Evolutionary conservation across 1,140 invertebrate genomes (phyloP), one percentile per base, ranked within the genome.

Genomic region (Neodiprion virginianus): DNA sequence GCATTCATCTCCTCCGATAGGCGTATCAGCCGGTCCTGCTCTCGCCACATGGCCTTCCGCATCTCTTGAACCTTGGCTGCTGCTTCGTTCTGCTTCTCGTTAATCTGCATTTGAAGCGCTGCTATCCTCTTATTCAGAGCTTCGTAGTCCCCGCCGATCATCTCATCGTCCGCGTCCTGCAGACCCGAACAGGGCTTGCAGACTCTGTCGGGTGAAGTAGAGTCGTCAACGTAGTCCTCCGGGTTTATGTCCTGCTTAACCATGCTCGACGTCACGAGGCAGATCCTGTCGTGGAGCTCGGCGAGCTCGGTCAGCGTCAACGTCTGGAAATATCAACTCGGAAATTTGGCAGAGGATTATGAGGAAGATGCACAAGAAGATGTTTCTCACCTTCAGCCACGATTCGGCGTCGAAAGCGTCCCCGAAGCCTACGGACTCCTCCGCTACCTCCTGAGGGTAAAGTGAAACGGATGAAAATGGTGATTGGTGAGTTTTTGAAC

Each of bases 201-300:
- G 11, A 69, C 40, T 1, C 65, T 28, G 67, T 67, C 48, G 49
- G 49, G 3, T n/a, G 17, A 11, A 40, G 75, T 10, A 8, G n/a
- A 1, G 53, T 47, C 23, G 47, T 73, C 21, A 0, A 9, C 67
- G 7, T 28, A 23, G 66, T n/a, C 66, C 23, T 23, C 66, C 4
- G 53, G 53, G 53, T 61, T 61, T 61, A 61, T 61, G n/a, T 85
- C 82, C 40, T 78, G 67, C 12, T 75, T 67, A 9, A 85, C 80
- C 75, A 85, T 80, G 9, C 66, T 73, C 21, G 81, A 84, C 69
- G 85, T 86, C 61, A 82, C 65, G 0, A 74, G 8, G 71, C 86
- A 86, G 48, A 88, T 83, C 66, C 78, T 78, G 50, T 86, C 85
- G 68, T 87, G 83, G 48, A 88, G 71, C 11, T 88, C 84, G 4